Base-by-base conservation (phyloP, 2,113 vertebrate species). In the Periophthalmus modestus region DNA sequence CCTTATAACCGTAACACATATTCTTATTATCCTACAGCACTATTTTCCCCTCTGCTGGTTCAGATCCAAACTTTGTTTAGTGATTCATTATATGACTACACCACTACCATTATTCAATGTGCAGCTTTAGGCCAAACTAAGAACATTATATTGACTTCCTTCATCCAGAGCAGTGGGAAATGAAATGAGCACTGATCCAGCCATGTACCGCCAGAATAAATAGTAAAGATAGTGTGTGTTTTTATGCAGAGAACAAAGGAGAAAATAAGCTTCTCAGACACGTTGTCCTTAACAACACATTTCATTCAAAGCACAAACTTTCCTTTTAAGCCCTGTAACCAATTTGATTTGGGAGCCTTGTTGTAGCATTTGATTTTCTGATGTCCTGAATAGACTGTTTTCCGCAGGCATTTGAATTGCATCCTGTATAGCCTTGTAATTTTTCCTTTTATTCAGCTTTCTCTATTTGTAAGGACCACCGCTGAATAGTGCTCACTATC, bases 351-450 rank as follows among this genome's bases (percentile, higher is more conserved):
- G 43, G 39, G 84, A 75, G 68, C 69, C 77, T 83, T 85, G 65
- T 75, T 80, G 77, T 73, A 66, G 70, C 75, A 74, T 78, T 81
- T 82, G 55, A 85, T 88, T 82, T 86, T 71, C 80, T 71, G 75
- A 80, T 82, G 28, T 73, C 33, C 69, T 88, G 78, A 90, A 89
- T 83, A 76, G 82, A 52, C 36, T 69, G 47, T 85, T 82, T 85
- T 82, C 48, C 79, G 23, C 47, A 61, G 70, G 67, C 34, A 76
- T 84, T 82, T 87, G 68, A 84, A 83, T 75, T 79, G 73, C 75
- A 67, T 67, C 48, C 50, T 74, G 61, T 69, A 33, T 71, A 80
- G 77, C 76, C 73, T 81, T 81, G 74, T 84, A 59, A 72, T 34
- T 61, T 59, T 72, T 66, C 57, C 33, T 2, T 43, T 69, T 39